Evolutionary conservation across 2,797 vertebrate genomes (phyloP).

Genomic region (Epinephelus awoara): DNA sequence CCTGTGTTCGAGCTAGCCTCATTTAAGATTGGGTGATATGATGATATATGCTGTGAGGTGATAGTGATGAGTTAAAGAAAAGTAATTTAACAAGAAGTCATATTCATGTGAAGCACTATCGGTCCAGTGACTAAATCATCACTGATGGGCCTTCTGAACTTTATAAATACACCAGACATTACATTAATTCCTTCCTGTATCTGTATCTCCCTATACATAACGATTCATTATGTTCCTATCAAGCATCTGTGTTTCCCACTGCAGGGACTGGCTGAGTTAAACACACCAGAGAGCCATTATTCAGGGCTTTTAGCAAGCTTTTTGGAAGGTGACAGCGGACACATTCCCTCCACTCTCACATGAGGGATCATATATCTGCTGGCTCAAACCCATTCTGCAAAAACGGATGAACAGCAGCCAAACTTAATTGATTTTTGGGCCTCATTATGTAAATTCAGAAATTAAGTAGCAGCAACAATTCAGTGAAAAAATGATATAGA

Average conservation of each 20-base stretch:
- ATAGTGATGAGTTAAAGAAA: constrained; percentile 14
- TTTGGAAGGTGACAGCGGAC: constrained; percentile 70
- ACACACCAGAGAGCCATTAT: constrained; percentile 57
- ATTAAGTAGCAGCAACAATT: constrained; percentile 31
- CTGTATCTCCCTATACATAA: constrained; percentile 21
- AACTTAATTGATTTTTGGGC: constrained; percentile 57
- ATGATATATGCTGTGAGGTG: not conserved
- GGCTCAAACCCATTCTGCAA: constrained; percentile 38
- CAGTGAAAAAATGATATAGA: constrained; percentile 9
- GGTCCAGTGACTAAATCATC: constrained; percentile 7
- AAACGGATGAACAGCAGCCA: constrained; percentile 45
- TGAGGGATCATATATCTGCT: constrained; percentile 64
- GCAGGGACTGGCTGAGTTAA: constrained; percentile 44
- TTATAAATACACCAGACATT: constrained; percentile 25
- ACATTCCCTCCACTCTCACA: constrained; percentile 43
- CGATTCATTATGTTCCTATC: constrained; percentile 48
- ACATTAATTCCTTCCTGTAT: constrained; percentile 36
- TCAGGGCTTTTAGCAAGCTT: constrained; percentile 60
- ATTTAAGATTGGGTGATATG: constrained; percentile 2
- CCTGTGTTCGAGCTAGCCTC: constrained; percentile 24
- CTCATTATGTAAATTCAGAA: constrained; percentile 50
- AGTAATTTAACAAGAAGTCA: not conserved
- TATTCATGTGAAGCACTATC: not conserved
- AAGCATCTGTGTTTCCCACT: constrained; percentile 50
- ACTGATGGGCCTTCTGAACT: not conserved